These are phyloP conservation scores for Chiloscyllium punctatum DNA, from an alignment of 2,797 vertebrate species.

Conservation along the genomic window DNA sequence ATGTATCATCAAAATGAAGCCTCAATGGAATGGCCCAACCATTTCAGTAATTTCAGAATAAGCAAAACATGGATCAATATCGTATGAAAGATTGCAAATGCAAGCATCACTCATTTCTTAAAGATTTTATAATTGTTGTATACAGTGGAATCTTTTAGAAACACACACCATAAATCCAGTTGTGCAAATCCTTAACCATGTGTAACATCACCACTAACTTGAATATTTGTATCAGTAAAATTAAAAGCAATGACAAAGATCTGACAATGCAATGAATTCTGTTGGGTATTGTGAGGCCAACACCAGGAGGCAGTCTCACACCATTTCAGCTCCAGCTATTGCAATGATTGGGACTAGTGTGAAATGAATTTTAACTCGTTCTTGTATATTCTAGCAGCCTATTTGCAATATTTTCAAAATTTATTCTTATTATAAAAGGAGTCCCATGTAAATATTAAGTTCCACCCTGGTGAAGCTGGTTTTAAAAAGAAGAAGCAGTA, in stretches of 20 bases:
- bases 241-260: neutral
- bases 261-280: neutral
- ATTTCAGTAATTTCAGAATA: neutral
- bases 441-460: neutral
- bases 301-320: slow-evolving; percentile 30
- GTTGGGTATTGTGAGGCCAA: neutral
- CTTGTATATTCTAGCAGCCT: neutral
- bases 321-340: neutral
- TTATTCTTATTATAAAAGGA: neutral
- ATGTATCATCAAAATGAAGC: neutral
- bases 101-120: neutral
- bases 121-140: neutral
- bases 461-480: neutral
- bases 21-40: neutral
- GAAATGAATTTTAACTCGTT: neutral
- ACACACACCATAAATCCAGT: neutral
- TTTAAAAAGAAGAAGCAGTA: neutral
- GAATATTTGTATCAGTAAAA: neutral
- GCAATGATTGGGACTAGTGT: neutral
- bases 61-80: neutral
- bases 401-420: neutral
- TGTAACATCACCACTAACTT: neutral
- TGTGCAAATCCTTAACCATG: neutral
- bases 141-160: neutral
- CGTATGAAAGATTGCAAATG: neutral